Conservation (phyloP, 2,888 invertebrate genomes). For the Helleia helle region DNA sequence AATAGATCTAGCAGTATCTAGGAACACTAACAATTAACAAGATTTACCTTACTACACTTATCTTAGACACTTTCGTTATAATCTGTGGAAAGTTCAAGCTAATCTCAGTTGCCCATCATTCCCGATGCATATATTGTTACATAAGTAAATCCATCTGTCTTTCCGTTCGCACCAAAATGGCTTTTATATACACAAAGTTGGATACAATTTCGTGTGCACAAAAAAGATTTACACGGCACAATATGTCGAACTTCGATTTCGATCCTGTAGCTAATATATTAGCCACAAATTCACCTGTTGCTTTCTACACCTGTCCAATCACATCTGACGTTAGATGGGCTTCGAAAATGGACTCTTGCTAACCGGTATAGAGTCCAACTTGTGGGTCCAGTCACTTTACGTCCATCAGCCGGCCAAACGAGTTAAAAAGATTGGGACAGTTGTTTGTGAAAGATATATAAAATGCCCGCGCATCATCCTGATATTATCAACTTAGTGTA, state of each 20-base stretch:
- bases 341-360: too few species aligned
- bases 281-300: conserved; percentile 69
- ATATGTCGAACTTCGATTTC: conserved; percentile 57
- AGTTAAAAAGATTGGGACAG: conserved; percentile 38
- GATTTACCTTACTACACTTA: background rate
- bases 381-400: too few species aligned
- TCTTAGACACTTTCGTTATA: background rate
- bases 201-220: conserved; percentile 14
- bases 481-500: conserved; percentile 23
- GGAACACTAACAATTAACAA: too few species aligned
- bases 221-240: conserved; percentile 36
- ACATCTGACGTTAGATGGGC: conserved; percentile 58
- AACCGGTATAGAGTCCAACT: too few species aligned
- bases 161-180: conserved; percentile 19
- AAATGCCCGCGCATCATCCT: conserved; percentile 18
- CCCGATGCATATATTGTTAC: conserved; percentile 29
- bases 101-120: conserved; percentile 16
- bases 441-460: conserved; percentile 32
- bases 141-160: conserved; percentile 41
- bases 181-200: conserved; percentile 25
- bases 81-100: background rate
- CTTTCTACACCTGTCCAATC: conserved; percentile 65
- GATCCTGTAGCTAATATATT: conserved; percentile 60
- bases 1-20: too few species aligned
- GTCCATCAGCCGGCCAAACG: conserved; percentile 38